Evolutionary conservation across 2,113 vertebrate genomes (phyloP).

Genomic region (Anas platyrhynchos): DNA sequence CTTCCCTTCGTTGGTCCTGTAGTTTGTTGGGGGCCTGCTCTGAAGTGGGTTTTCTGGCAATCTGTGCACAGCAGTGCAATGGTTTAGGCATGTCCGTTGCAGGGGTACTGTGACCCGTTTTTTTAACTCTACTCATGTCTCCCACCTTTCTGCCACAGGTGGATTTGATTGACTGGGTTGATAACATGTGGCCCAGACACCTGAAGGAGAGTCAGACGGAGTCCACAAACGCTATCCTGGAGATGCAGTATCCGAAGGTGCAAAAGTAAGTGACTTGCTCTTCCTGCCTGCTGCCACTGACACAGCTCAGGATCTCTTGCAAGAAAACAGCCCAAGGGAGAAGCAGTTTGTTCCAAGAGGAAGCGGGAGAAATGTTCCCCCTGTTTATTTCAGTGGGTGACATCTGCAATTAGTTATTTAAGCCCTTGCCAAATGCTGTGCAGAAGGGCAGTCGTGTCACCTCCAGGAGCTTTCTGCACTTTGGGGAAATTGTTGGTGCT

Average conservation of each 20-base stretch:
- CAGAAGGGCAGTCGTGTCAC: neutral
- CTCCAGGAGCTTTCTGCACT: rapidly evolving
- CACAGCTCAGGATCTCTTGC: neutral
- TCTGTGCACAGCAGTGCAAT: rapidly evolving
- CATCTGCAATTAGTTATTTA: neutral
- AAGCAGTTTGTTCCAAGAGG: neutral
- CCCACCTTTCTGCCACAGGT: constrained; percentile 79
- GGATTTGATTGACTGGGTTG: constrained; percentile 98
- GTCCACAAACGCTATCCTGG: constrained; percentile 95
- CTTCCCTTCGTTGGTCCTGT: neutral
- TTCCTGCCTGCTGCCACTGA: neutral
- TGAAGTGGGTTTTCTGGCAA: neutral
- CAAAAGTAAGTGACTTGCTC: constrained; percentile 87
- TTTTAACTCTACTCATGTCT: neutral
- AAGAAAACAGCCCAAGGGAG: neutral
- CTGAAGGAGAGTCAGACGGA: constrained; percentile 97
- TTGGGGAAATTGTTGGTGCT: neutral
- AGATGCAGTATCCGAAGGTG: constrained; percentile 99
- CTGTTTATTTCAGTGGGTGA: neutral
- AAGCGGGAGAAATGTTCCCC: neutral
- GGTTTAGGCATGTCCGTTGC: neutral
- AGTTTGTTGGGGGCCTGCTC: neutral
- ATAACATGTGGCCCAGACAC: constrained; percentile 99
- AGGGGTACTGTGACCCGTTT: neutral
- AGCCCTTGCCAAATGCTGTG: neutral